Percentiles rank a stretch among this genome's conserved stretches.
Conservation (phyloP, 2,888 invertebrate genomes). For the Cantharis flavilabris region DNA sequence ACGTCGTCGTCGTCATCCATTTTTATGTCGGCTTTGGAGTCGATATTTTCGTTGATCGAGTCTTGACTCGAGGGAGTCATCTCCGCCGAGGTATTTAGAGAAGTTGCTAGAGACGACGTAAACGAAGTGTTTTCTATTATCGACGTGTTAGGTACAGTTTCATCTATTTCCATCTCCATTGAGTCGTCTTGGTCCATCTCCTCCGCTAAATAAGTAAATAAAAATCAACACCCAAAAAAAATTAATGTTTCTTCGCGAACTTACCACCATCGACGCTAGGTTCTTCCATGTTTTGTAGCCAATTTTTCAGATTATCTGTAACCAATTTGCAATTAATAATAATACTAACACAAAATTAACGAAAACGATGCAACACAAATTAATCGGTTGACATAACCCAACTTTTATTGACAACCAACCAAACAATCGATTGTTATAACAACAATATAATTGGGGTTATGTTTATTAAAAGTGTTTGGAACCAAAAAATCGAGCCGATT, state of each 20-base stretch:
- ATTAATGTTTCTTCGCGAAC: not conserved
- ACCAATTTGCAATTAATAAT: not conserved
- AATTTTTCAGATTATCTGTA: not conserved
- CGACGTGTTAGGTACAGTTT: conserved; percentile 42
- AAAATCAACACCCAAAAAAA: not conserved
- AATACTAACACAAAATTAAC: not conserved
- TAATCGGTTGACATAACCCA: not conserved
- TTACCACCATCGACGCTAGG: not conserved
- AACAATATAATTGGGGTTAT: not conserved
- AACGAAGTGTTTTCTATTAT: conserved; percentile 43
- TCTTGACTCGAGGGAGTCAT: not conserved
- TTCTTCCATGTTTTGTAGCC: not conserved
- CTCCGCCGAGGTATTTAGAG: not conserved
- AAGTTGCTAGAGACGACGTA: not conserved
- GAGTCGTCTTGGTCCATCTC: conserved; percentile 14
- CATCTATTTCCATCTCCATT: conserved; percentile 49
- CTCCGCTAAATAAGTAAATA: not conserved
- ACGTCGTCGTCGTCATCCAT: conserved; percentile 16
- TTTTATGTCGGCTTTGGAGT: not conserved
- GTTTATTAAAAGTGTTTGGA: not conserved
- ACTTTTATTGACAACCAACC: not conserved
- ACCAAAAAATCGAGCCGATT: not conserved
- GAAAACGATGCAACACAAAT: not conserved
- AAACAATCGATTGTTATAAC: not conserved
- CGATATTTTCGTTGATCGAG: not conserved